Base-by-base conservation (phyloP, 92 coral and sea anemone genomes). In the Palythoa grandis region DNA sequence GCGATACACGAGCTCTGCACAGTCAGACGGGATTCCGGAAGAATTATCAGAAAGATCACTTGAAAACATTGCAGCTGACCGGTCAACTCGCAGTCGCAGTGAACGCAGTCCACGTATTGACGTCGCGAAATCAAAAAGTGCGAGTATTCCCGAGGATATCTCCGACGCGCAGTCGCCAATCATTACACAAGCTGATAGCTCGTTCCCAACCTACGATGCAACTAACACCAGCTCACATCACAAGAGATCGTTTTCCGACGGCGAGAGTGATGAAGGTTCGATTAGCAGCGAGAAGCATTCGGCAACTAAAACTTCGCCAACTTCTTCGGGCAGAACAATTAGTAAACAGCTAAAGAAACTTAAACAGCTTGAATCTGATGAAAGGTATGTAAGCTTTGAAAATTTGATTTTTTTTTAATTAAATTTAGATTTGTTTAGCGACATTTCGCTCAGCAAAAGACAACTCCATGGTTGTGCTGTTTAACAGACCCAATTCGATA, bases 211-310 rank as follows among this genome's bases (percentile, higher is more conserved):
- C 19, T 83, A 77, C 90, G 95, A 73, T 83, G 82, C 86, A 25
- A 87, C 80, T 57, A 72, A n/a, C 43, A 79, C 66, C 53, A 91
- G 83, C 14, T 35, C 90, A 78, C 88, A 74, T 82, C 90, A 85
- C 78, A 94, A 94, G 89, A 78, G 98, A 69, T 76, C 89, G 85
- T 85, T 92, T 53, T 94, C 98, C 73, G 98, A 94, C 87, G 98
- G 94, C 3, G 98, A 94, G 40, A 94, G 98, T 79, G 98, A 94
- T 82, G 98, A 92, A 69, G 94, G 98, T 2, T 89, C 95, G 40
- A 89, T 84, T 52, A 88, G 76, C 63, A 91, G 91, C 68, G 89
- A 86, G 60, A 76, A 74, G 67, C 86, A 40, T 25, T 79, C 90
- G 58, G 90, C 73, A 70, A 58, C 90, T 3, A 94, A 92, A 75